Evolutionary conservation across 2,888 invertebrate species (phyloP), one percentile per base, ranked within the genome.

Genomic region (Rugalucina vietnamica): DNA sequence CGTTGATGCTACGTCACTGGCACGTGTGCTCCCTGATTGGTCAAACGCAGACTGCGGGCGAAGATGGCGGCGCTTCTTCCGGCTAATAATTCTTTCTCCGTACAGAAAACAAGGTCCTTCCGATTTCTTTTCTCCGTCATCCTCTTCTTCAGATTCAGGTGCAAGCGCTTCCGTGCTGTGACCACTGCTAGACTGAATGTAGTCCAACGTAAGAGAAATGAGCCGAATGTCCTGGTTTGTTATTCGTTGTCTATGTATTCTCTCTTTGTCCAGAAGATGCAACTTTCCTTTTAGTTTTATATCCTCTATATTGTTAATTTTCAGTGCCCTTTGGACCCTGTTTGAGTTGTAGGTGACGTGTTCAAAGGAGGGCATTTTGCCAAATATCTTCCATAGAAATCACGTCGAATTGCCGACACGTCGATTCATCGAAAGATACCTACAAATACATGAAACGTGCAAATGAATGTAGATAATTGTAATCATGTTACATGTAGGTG

Each of bases 211-310:
- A 57, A 92, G 37, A 2, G 92, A 92, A 21, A 93, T 91, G 57
- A 93, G 86, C 21, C 93, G 89, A 43, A 94, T 93, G 81, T 94
- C 93, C 85, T 93, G 93, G 77, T 93, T 93, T 43, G 90, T 91
- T 34, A 94, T 77, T 5, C 93, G 86, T 34, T 90, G 84, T 54
- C 88, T 85, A 75, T 93, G 93, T 4, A 90, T 39, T 32, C 90
- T 90, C 69, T 92, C 92, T 76, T 93, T 93, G 76, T 94, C 93
- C 74, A 94, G 73, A 18, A 93, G 85, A 54, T 91, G 85, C 24
- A 93, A 75, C 36, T 79, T 86, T 50, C 90, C 88, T 34, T 90
- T 86, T 1, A 94, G 90, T 71, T 92, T 88, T 27, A 90, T 81
- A 54, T 91, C 86, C 82, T 94, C 94, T 12, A 94, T 90, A 77